These are phyloP conservation scores for Drosophila trapezifrons DNA, from an alignment of 1,140 invertebrate genomes.

Conservation along the genomic window DNA sequence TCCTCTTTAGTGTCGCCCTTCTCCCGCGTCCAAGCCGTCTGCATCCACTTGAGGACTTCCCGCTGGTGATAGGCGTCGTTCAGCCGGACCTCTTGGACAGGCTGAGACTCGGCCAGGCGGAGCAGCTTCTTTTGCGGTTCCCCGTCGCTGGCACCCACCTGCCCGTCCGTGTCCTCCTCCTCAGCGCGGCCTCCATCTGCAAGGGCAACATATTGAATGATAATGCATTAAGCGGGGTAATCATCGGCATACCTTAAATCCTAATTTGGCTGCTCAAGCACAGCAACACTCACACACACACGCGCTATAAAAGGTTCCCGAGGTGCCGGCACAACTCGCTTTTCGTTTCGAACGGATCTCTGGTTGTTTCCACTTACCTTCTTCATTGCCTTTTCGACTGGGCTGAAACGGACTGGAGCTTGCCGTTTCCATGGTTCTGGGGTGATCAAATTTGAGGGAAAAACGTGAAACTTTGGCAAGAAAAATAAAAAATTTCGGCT, in stretches of 20 bases:
- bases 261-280: constrained; percentile 61
- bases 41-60: constrained; percentile 61
- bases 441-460: constrained; percentile 4
- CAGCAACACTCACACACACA: constrained; percentile 47
- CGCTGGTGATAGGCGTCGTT: constrained; percentile 53
- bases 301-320: constrained; percentile 44
- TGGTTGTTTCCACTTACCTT: constrained; percentile 64
- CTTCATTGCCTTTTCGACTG: constrained; percentile 58
- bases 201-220: constrained; percentile 72
- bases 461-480: constrained; percentile 28
- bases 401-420: constrained; percentile 52
- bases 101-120: constrained; percentile 25
- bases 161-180: constrained; percentile 14
- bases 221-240: constrained; percentile 68
- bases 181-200: constrained; percentile 40
- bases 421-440: constrained; percentile 42
- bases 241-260: constrained; percentile 72
- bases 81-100: constrained; percentile 23
- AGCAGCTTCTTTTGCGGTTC: constrained; percentile 61
- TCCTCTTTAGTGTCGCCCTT: constrained; percentile 36
- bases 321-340: constrained; percentile 63
- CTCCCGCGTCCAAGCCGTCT: constrained; percentile 47
- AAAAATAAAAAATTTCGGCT: constrained; percentile 37
- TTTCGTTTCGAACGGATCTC: constrained; percentile 25
- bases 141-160: constrained; percentile 11